Conservation (phyloP, 2,113 vertebrate genomes). For the Serilophus lunatus region DNA sequence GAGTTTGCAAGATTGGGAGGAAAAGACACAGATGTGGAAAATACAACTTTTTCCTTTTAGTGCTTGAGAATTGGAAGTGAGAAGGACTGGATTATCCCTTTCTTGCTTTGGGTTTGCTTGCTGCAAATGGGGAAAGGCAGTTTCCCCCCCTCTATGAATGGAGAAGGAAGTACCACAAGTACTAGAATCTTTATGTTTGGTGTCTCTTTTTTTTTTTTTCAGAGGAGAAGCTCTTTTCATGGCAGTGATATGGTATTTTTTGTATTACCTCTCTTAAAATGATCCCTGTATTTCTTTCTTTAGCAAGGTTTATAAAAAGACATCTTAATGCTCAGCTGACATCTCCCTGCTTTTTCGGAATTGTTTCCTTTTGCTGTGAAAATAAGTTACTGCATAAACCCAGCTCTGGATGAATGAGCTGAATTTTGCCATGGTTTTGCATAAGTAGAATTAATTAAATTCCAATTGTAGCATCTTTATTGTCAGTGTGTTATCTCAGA, state of each 20-base stretch:
- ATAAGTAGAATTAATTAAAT: constrained; percentile 60
- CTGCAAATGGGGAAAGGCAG: neutral
- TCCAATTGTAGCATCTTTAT: constrained; percentile 40
- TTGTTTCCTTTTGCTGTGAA: constrained; percentile 5
- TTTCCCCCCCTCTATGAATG: neutral
- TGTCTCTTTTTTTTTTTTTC: neutral
- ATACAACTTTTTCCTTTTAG: neutral
- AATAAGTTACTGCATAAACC: constrained; percentile 1
- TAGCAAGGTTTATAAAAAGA: neutral
- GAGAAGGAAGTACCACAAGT: neutral
- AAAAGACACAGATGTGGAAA: neutral
- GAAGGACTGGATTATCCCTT: neutral
- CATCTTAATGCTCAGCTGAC: neutral
- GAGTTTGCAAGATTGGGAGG: neutral
- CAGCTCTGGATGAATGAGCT: constrained; percentile 35
- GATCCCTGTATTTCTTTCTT: neutral
- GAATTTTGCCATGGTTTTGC: constrained; percentile 45
- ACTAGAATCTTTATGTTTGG: neutral
- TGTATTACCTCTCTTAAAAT: neutral
- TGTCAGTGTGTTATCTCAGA: constrained; percentile 28
- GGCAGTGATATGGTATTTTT: neutral
- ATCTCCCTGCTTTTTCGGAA: neutral
- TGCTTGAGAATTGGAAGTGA: neutral
- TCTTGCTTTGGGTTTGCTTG: neutral
- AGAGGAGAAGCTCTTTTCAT: neutral